Evolutionary conservation across 2,113 vertebrate genomes (phyloP).

Genomic region (Garra rufa): DNA sequence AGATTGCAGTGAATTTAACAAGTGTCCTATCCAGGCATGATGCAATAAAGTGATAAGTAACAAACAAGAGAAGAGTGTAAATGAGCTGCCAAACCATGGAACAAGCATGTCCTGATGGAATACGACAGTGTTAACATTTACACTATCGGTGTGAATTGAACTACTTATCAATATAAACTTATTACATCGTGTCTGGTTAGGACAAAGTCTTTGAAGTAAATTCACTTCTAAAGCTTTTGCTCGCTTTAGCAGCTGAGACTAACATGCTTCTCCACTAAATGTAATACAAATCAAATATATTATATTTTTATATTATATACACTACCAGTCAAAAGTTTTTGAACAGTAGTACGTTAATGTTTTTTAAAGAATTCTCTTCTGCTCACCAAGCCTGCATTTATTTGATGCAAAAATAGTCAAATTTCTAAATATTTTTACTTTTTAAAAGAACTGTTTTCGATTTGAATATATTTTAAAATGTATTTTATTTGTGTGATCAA

Average conservation of each 20-base stretch:
- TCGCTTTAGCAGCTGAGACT: constrained; percentile 16
- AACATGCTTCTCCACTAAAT: not conserved
- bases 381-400: no score
- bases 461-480: no score
- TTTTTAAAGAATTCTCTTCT: no score
- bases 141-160: not conserved
- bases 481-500: no score
- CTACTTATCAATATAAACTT: not conserved
- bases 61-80: not conserved
- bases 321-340: no score
- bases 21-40: not conserved
- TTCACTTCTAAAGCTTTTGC: constrained; percentile 19
- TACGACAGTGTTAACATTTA: not conserved
- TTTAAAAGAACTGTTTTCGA: no score
- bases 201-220: not conserved
- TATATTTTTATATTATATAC: no score
- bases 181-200: not conserved
- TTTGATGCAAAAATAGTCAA: no score
- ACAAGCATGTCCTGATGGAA: not conserved
- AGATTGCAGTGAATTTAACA: constrained; percentile 6
- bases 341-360: no score
- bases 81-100: not conserved
- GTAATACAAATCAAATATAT: not conserved
- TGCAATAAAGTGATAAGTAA: not conserved
- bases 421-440: no score